A percentile compares a stretch with the other conserved stretches of the same genome.
Evolutionary conservation across 1,140 invertebrate genomes (phyloP).

Genomic region (Stratiolaelaps scimitus): DNA sequence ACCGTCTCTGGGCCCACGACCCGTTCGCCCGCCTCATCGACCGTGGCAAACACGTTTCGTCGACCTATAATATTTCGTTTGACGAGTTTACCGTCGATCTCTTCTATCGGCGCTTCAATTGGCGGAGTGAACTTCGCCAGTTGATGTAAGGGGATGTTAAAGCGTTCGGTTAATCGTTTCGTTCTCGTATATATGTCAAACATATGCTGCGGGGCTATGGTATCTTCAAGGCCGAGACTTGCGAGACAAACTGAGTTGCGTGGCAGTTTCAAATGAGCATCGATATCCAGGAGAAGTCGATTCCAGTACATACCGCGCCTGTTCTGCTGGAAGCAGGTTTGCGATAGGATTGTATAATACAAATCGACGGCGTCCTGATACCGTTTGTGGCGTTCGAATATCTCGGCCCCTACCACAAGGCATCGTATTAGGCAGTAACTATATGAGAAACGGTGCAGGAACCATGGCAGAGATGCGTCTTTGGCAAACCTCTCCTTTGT

Average conservation of each 20-base stretch:
- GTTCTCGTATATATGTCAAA: constrained; percentile 13
- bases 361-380: constrained; percentile 16
- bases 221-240: not conserved
- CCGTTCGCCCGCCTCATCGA: not conserved
- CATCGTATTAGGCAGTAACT: constrained; percentile 9
- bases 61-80: constrained; percentile 4
- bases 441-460: constrained; percentile 1
- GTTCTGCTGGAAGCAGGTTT: constrained; percentile 1
- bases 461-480: not conserved
- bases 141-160: not conserved
- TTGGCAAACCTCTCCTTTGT: not conserved
- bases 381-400: constrained; percentile 8
- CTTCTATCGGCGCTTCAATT: not conserved
- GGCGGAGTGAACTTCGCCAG: not conserved
- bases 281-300: constrained; percentile 13
- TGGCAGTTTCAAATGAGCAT: constrained; percentile 4
- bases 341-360: constrained; percentile 8
- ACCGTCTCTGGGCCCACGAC: constrained; percentile 4
- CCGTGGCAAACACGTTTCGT: constrained; percentile 14
- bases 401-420: not conserved
- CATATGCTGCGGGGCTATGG: not conserved
- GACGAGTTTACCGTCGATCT: not conserved
- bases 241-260: not conserved
- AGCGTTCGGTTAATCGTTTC: not conserved
- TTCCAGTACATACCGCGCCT: not conserved